Base-by-base conservation (phyloP, 2,797 vertebrate genomes). In the Semotilus atromaculatus region DNA sequence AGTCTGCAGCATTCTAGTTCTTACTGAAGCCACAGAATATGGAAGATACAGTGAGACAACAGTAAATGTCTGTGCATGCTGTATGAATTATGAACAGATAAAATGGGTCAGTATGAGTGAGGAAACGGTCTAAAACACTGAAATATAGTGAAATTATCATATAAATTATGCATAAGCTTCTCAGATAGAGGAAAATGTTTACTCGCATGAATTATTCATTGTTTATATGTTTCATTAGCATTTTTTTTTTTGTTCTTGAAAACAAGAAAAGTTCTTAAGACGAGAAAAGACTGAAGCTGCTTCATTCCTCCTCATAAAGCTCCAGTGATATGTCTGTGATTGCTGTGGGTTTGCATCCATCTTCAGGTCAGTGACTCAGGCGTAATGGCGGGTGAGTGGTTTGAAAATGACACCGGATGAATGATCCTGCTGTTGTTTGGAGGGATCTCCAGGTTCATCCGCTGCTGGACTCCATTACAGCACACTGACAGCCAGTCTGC, bases 381-480 rank as follows among this genome's bases (percentile, higher is more conserved):
- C 96, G 96, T 97, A 96, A 97, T 96, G 92, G 92, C 93, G 94
- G 96, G 96, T 97, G 97, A 97, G 96, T 96, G 94, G 94, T 93
- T 93, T 91, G 95, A 80, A 85, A 85, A 86, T 82, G 53, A 85
- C 79, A 80, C 85, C 34, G 75, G 85, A 88, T 86, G 74, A 64
- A 53, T 79, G 85, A 78, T 88, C 29, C 72, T 81, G 81, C 76
- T 95, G 95, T 34, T 3, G 2, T 3, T 97, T 97, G 96, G 95
- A 93, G 96, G 94, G 94, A 98, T 97, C 98, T 98, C 96, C 97
- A 95, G 96, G 97, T 98, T 98, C 97, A 99, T 99, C 98, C 97
- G 97, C 97, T 98, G 96, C 94, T 82, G 92, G 93, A 93, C 95
- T 96, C 97, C 98, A 97, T 98, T 94, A 92, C 92, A 95, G 96